Conservation (phyloP, 2,797 vertebrate genomes). For the Galago senegalensis region DNA sequence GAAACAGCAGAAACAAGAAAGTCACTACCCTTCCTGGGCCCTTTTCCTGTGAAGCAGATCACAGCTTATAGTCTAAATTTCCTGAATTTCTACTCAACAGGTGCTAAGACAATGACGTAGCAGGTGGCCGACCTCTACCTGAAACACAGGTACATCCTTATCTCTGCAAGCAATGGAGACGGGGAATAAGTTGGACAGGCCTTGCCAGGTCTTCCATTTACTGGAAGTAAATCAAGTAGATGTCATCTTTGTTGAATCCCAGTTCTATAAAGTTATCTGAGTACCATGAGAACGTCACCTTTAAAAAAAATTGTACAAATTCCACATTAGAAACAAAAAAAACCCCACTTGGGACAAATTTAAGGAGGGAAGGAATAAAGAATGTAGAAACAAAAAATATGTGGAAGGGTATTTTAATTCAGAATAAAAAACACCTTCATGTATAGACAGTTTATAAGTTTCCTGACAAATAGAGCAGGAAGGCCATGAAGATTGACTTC, state of each 20-base stretch:
- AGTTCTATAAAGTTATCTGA: background rate
- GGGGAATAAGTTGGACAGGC: background rate
- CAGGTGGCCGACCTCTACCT: too few species aligned
- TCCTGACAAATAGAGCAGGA: background rate
- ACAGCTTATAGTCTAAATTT: background rate
- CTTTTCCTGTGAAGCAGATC: background rate
- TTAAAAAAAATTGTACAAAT: background rate
- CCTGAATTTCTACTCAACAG: background rate
- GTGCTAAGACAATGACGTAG: background rate
- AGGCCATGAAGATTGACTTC: background rate
- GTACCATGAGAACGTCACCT: background rate
- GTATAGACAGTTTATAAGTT: background rate
- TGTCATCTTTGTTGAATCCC: background rate
- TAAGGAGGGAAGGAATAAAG: background rate
- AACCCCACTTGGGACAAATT: background rate
- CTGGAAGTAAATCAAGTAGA: too few species aligned
- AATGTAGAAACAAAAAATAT: background rate
- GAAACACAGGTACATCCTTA: background rate
- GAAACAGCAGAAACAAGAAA: background rate
- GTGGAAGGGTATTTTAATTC: background rate
- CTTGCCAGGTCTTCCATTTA: background rate
- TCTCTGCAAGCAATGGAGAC: background rate
- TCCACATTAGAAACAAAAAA: background rate
- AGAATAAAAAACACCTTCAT: background rate
- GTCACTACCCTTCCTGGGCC: too few species aligned